These are phyloP conservation scores for Polypedilum vanderplanki DNA, from an alignment of 1,140 invertebrate species.

Conservation along the genomic window DNA sequence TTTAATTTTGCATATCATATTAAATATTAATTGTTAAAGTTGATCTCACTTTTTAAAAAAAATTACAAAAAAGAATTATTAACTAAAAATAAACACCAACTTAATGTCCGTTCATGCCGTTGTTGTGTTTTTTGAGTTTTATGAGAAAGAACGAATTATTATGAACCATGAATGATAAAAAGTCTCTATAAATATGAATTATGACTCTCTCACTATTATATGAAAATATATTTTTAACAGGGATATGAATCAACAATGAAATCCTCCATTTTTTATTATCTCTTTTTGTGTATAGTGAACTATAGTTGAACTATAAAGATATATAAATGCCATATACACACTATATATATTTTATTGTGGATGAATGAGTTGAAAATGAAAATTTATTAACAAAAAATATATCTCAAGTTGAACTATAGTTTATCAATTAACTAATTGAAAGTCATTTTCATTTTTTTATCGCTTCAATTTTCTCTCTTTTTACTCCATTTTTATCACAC, in stretches of 20 bases:
- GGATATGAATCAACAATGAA: neutral
- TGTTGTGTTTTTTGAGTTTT: too few species aligned
- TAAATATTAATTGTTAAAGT: constrained; percentile 16
- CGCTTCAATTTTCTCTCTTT: neutral
- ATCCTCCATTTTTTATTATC: neutral
- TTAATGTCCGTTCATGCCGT: constrained; percentile 4
- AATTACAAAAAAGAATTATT: neutral
- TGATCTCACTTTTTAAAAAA: constrained; percentile 5
- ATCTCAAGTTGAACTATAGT: too few species aligned
- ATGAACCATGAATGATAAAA: too few species aligned
- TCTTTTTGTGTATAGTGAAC: neutral
- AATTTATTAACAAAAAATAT: too few species aligned
- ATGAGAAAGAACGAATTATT: too few species aligned
- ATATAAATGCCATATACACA: constrained; percentile 14
- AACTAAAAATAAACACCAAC: neutral
- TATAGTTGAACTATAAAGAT: constrained; percentile 13
- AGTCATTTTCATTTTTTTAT: neutral
- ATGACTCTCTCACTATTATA: too few species aligned
- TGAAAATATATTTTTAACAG: constrained; percentile 7
- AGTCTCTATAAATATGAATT: too few species aligned
- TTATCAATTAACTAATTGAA: too few species aligned
- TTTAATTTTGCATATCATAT: constrained; percentile 5
- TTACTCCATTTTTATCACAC: neutral
- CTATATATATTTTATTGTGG: constrained; percentile 7
- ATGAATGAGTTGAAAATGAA: neutral